Evolutionary conservation across 2,888 invertebrate species (phyloP), one percentile per base, ranked within the genome.

Genomic region (Nomada hirtipes): DNA sequence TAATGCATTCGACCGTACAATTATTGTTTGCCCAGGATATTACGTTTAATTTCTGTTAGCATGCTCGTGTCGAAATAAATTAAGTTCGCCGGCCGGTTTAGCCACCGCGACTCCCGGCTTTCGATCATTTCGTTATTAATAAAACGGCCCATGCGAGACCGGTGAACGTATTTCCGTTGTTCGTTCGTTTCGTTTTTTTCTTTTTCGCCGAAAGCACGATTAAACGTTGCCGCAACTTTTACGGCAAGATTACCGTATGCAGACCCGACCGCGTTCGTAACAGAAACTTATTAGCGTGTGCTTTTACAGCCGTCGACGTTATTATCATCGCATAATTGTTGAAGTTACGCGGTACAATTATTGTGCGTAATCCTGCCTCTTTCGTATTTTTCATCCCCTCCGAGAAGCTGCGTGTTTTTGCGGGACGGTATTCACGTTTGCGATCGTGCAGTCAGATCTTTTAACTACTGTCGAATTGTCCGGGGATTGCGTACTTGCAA

Each of bases 21-120:
- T 88, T 86, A 83, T 88, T 86, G 82, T 87, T 84, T 74, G 63
- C 36, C 61, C 53, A 60, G 64, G 63, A 71, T 84, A 82, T 84
- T 85, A 77, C 75, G 71, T 79, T 82, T 82, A 77, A 79, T 82
- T 82, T 84, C 84, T 79, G 73, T 82, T 79, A 53, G 23, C 76
- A 50, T 59, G 23, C 53, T 57, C 44, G 60, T 52, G 44, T 77
- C n/a, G 73, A 68, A 71, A 84, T 77, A 77, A 86, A 86, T 86
- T 78, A 82, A 71, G 67, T 83, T 42, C 23, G 20, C 53, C 29
- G 18, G 18, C 29, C 65, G 10, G n/a, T 67, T 53, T 44, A 47
- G 53, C 69, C 61, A 18, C 29, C 20, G 50, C 70, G 57, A 76
- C 76, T 84, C 67, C 55, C 50, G 57, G 57, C 57, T 50, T 52